Conservation (phyloP, 2,113 vertebrate species). For the Camelus bactrianus region DNA sequence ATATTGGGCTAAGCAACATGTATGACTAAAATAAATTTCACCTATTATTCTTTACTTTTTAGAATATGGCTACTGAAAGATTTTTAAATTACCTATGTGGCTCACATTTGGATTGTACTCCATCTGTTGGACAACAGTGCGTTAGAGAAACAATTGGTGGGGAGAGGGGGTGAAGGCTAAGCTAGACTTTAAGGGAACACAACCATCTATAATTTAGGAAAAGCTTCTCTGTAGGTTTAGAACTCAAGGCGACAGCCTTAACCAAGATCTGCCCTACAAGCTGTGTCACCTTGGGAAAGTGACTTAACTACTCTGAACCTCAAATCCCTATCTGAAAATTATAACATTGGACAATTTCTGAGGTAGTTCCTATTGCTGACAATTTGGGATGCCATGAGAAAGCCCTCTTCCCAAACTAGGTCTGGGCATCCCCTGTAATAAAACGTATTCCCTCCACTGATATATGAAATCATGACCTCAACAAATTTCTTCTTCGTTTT, state of each 20-base stretch:
- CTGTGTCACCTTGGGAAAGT: not conserved
- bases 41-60: not conserved
- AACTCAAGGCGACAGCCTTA: not conserved
- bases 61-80: not conserved
- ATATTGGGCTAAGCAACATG: not conserved
- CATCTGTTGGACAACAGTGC: not conserved
- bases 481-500: not conserved
- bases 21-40: not conserved
- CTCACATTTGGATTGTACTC: not conserved
- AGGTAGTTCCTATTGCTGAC: not conserved
- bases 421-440: not conserved
- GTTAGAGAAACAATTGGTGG: not conserved
- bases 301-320: not conserved
- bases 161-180: not conserved
- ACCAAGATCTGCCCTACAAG: not conserved
- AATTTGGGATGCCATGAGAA: not conserved
- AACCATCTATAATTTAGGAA: not conserved
- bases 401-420: not conserved
- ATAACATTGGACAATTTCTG: not conserved
- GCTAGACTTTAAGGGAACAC: not conserved
- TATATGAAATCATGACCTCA: not conserved
- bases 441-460: not conserved
- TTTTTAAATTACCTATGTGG: not conserved
- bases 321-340: not conserved
- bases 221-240: not conserved